These are phyloP conservation scores for Hermodice carunculata DNA, from an alignment of 2,888 invertebrate species.

Conservation along the genomic window DNA sequence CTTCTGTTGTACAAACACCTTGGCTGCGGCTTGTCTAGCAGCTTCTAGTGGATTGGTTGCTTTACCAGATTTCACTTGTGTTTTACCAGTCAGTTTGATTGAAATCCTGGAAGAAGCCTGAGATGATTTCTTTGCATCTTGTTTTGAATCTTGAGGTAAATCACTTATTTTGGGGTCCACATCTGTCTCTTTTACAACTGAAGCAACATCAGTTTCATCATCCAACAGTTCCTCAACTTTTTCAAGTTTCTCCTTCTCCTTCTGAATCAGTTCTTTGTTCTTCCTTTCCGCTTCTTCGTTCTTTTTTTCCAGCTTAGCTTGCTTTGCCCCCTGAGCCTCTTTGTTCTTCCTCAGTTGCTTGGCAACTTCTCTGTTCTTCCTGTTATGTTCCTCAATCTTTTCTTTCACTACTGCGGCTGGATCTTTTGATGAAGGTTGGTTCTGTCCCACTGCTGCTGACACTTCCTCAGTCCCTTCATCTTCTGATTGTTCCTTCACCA, in stretches of 20 bases:
- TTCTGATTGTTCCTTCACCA: slow-evolving; percentile 21
- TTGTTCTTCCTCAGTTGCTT: neutral
- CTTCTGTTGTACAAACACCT: no score
- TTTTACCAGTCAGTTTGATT: no score
- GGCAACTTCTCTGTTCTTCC: neutral
- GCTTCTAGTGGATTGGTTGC: no score
- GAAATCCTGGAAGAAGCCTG: no score
- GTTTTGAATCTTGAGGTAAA: no score
- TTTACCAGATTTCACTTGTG: no score
- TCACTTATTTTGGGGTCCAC: no score
- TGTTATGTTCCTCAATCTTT: neutral
- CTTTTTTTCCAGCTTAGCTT: neutral
- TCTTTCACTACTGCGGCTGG: neutral
- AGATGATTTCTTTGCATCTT: no score
- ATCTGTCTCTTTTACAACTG: neutral
- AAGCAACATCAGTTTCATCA: neutral
- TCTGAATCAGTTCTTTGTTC: neutral
- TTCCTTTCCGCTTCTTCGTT: slow-evolving; percentile 4
- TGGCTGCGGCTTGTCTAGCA: no score
- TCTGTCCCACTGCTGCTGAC: neutral
- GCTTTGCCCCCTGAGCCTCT: neutral
- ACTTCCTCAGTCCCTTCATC: neutral
- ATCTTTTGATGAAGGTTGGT: neutral
- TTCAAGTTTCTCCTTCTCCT: neutral
- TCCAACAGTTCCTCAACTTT: neutral